Evolutionary conservation across 1,140 invertebrate species (phyloP), one percentile per base, ranked within the genome.

Genomic region (Papilio polytes): DNA sequence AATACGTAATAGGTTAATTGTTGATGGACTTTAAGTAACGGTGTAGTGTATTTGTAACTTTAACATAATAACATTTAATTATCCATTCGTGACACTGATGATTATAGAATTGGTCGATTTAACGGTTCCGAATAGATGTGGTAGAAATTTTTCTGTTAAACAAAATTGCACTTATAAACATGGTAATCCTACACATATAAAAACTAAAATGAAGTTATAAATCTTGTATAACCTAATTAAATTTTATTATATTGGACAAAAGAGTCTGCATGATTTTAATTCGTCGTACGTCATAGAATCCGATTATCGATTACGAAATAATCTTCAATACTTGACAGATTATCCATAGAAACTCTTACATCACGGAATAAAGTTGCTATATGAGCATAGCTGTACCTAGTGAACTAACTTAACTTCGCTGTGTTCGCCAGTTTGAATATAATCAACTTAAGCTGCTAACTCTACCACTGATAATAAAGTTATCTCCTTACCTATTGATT

Each of bases 251-350:
- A 20, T 59, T 22, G n/a, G n/a, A 20, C 56, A 59, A 22, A 20
- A 59, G 36, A 41, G 36, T 41, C n/a, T 59, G n/a, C 2, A 20
- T 63, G 20, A 26, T 63, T 26, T 26, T 26, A 63, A 63, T 63
- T 63, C 18, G 9, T 22, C 9, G 6, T 63, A 63, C 20, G 20
- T 63, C 22, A 22, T 22, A 63, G 22, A 63, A 63, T 63, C 22
- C 59, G 10, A 26, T 63, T 15, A 63, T 59, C 56, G 56, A 59
- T 63, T 63, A 63, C 59, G 22, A 22, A 63, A 63, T 63, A 63
- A 63, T 63, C 59, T 26, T 10, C 6, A 63, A 22, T 22, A 63
- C 13, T 22, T 63, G 3, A 63, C 22, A 26, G 59, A 63, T 26
- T 63, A 63, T 63, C 59, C n/a, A 56, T 26, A 63, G 3, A 15